A percentile compares a stretch with the other conserved stretches of the same genome.
Evolutionary conservation across 2,113 vertebrate genomes (phyloP).

Genomic region (Hoplias malabaricus): DNA sequence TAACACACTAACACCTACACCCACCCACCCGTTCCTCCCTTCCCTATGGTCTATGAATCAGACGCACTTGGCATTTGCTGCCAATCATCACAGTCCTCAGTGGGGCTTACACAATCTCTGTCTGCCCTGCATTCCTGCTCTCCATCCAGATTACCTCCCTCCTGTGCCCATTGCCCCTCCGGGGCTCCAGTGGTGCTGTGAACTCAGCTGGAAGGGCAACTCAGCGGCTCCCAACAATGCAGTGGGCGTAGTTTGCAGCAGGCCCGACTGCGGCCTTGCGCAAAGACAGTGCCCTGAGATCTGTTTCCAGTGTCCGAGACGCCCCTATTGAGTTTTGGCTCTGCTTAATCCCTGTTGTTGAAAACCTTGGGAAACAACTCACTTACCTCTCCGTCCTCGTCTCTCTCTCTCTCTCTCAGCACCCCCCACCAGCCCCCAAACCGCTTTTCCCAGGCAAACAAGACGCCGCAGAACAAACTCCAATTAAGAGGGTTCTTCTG

Average conservation of each 20-base stretch:
- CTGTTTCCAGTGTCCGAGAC: conserved; percentile 69
- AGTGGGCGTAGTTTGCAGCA: conserved; percentile 65
- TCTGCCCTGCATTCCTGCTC: conserved; percentile 66
- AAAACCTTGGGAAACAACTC: conserved; percentile 75
- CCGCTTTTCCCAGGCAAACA: conserved; percentile 71
- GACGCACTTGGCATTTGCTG: conserved; percentile 43
- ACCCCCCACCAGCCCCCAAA: conserved; percentile 8
- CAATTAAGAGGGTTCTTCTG: conserved; percentile 75
- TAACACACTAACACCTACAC: not conserved
- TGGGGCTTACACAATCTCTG: conserved; percentile 48
- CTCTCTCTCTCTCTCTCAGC: conserved; percentile 9
- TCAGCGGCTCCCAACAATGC: conserved; percentile 59
- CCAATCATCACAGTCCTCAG: conserved; percentile 63
- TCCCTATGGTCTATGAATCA: conserved; percentile 27
- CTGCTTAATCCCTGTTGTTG: conserved; percentile 74
- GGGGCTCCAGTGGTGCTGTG: conserved; percentile 68
- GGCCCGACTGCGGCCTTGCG: conserved; percentile 67
- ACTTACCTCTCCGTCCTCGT: conserved; percentile 28
- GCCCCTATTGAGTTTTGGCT: conserved; percentile 68
- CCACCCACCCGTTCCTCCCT: not conserved
- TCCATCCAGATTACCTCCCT: conserved; percentile 70
- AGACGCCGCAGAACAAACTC: conserved; percentile 73
- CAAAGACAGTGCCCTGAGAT: conserved; percentile 63
- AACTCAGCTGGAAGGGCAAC: conserved; percentile 69
- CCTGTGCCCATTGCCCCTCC: conserved; percentile 57